phyloP scores from a whole-genome alignment of 2,113 vertebrate species.

The Eleginops maclovinus region DNA sequence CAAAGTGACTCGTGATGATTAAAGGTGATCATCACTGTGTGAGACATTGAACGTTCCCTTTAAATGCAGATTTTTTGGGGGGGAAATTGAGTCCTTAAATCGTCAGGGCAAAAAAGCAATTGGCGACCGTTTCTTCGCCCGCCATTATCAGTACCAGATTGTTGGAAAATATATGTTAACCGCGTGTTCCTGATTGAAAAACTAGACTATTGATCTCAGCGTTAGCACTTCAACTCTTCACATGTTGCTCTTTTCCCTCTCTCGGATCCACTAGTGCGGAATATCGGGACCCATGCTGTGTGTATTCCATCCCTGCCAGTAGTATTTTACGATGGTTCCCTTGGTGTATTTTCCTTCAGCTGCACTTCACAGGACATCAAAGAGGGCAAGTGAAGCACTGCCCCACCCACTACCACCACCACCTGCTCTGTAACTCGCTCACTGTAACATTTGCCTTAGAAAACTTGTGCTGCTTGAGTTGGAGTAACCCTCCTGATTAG shows the following conservation, averaged over 20 bases:
- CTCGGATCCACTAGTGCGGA: constrained; percentile 15
- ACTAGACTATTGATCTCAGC: constrained; percentile 65
- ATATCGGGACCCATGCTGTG: constrained; percentile 57
- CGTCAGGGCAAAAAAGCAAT: neutral
- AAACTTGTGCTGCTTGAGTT: constrained; percentile 35
- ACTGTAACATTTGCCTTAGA: constrained; percentile 27
- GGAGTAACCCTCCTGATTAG: neutral
- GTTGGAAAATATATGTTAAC: constrained; percentile 53
- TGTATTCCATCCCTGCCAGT: constrained; percentile 34
- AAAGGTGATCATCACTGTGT: neutral
- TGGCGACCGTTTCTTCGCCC: neutral
- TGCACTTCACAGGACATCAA: constrained; percentile 71
- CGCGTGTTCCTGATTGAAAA: constrained; percentile 23
- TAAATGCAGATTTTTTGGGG: neutral
- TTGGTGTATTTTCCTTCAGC: constrained; percentile 63
- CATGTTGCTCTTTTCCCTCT: constrained; percentile 14
- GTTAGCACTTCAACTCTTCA: constrained; percentile 27
- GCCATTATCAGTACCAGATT: too few relatives aligned
- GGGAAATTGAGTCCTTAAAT: too few relatives aligned
- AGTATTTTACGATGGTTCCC: constrained; percentile 44
- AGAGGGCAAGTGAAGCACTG: constrained; percentile 60
- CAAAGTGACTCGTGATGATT: neutral
- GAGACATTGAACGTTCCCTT: neutral
- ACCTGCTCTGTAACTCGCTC: constrained; percentile 44
- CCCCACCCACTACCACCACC: constrained; percentile 15